These are phyloP conservation scores for Climacteris rufus DNA, from an alignment of 2,113 vertebrate genomes.

Conservation along the genomic window DNA sequence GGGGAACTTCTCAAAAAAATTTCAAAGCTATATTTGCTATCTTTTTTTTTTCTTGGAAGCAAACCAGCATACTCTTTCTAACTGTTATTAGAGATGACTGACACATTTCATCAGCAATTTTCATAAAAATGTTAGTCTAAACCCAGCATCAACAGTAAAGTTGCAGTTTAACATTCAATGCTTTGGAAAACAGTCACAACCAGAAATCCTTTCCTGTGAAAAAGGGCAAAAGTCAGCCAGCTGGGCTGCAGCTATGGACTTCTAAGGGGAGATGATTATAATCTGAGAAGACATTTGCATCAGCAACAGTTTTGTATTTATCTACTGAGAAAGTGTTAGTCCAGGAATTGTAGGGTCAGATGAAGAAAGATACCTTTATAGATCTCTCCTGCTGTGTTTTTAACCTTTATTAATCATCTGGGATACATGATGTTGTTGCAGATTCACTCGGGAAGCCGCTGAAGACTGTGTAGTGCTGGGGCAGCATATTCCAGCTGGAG, in stretches of 20 bases:
- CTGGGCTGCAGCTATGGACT: background rate
- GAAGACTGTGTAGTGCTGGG: conserved; percentile 82
- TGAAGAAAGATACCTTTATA: background rate
- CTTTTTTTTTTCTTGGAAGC: background rate
- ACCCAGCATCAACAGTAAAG: background rate
- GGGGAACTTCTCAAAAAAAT: background rate
- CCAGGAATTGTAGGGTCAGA: background rate
- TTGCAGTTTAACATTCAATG: background rate
- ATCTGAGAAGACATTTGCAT: background rate
- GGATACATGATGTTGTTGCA: conserved; percentile 25
- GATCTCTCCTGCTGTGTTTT: background rate
- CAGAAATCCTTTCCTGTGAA: background rate
- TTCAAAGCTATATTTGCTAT: background rate
- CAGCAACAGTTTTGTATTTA: background rate
- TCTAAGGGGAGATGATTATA: background rate
- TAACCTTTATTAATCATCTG: background rate
- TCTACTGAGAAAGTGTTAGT: background rate
- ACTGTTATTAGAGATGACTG: background rate
- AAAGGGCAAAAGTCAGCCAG: background rate
- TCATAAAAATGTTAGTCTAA: background rate
- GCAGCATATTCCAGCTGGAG: conserved; percentile 80
- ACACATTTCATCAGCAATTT: background rate
- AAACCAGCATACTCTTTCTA: background rate
- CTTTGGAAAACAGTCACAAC: background rate
- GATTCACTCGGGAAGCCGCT: conserved; percentile 82